Percentiles rank a stretch among this genome's conserved stretches.
Conservation (phyloP, 2,113 vertebrate genomes). For the Oceanites oceanicus region DNA sequence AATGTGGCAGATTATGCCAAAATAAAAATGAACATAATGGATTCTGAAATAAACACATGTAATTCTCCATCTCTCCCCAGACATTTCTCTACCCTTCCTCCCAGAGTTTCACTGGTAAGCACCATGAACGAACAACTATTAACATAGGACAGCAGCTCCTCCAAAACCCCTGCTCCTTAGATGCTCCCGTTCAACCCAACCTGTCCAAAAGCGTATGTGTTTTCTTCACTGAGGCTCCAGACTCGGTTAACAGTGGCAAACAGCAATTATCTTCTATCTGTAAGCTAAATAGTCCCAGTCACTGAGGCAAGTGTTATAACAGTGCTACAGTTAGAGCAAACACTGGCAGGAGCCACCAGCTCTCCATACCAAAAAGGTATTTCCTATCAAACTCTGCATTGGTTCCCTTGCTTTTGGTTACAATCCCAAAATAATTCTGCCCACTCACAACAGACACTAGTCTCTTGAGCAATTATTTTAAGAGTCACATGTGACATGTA, state of each 20-base stretch:
- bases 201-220: not conserved
- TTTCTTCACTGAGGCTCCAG: not conserved
- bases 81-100: not conserved
- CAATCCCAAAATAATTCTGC: not conserved
- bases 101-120: not conserved
- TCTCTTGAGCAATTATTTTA: not conserved
- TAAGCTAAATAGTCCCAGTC: not conserved
- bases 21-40: slow-evolving; percentile 53
- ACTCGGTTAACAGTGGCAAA: not conserved
- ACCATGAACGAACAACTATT: not conserved
- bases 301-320: not conserved
- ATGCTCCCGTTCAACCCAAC: not conserved
- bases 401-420: not conserved
- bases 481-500: not conserved
- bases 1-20: slow-evolving; percentile 45
- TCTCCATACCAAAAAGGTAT: not conserved
- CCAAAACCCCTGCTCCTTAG: not conserved
- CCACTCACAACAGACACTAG: not conserved
- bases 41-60: not conserved
- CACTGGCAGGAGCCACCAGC: not conserved
- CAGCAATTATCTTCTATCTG: not conserved
- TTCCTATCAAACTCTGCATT: not conserved
- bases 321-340: not conserved
- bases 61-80: slow-evolving; percentile 29
- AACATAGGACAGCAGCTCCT: not conserved